These are phyloP conservation scores for Bombycilla garrulus DNA, from an alignment of 2,113 vertebrate genomes.

Conservation along the genomic window DNA sequence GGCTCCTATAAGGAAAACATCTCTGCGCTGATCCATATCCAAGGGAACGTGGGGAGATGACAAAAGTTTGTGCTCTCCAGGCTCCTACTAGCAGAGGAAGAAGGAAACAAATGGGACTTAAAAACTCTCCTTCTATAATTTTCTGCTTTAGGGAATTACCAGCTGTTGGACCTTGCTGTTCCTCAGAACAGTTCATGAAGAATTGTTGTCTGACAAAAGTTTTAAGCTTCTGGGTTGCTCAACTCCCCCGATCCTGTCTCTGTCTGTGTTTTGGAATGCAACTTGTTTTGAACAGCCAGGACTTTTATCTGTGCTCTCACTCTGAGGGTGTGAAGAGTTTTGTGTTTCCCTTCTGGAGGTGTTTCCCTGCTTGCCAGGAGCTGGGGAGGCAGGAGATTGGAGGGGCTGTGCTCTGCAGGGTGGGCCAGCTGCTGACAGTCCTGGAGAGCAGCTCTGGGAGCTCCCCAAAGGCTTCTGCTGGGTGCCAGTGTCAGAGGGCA, in stretches of 20 bases:
- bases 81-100: neutral
- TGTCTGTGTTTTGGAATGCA: neutral
- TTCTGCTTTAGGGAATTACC: neutral
- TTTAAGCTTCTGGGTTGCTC: neutral
- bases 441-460: neutral
- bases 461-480: neutral
- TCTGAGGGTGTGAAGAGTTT: neutral
- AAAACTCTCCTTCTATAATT: neutral
- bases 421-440: neutral
- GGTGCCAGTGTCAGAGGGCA: neutral
- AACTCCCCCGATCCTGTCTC: neutral
- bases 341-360: neutral
- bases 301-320: rapidly evolving
- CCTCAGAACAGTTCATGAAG: neutral
- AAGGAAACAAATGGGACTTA: neutral
- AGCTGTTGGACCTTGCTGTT: neutral
- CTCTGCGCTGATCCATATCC: neutral
- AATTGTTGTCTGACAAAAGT: neutral
- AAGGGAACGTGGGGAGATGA: neutral
- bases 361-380: neutral
- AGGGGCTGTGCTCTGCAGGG: neutral
- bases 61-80: neutral
- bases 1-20: neutral
- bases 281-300: neutral
- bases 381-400: neutral